phyloP scores from a whole-genome alignment of 2,113 vertebrate species.

The Osmerus mordax region DNA sequence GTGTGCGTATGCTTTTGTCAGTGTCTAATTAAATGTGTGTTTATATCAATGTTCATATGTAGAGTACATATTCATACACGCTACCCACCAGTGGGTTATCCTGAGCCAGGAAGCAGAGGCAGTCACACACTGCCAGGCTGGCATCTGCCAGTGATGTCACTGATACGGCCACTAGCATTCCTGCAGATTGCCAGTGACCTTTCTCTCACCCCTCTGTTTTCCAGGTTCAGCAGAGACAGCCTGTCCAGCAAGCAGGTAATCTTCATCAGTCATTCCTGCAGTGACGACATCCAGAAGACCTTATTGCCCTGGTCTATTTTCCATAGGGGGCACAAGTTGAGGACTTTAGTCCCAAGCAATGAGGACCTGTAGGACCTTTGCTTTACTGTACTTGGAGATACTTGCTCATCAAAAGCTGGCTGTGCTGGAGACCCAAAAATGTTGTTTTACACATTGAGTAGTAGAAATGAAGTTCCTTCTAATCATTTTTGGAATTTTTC shows the following conservation, averaged over 20 bases:
- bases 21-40: constrained; percentile 9
- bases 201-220: neutral
- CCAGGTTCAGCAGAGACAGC: neutral
- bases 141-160: neutral
- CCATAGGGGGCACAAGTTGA: no score
- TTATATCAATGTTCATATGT: neutral
- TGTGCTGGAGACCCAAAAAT: no score
- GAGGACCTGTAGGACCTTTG: no score
- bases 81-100: constrained; percentile 1
- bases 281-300: neutral
- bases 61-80: neutral
- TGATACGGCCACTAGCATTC: neutral
- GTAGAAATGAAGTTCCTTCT: no score
- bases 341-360: no score
- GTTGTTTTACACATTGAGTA: no score
- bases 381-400: no score
- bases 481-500: no score
- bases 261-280: neutral
- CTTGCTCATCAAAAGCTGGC: no score
- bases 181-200: neutral
- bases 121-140: neutral
- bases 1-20: neutral
- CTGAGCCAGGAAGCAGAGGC: neutral
- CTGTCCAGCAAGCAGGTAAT: neutral
- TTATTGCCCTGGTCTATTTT: neutral